These are phyloP conservation scores for Parnassius smintheus DNA, from an alignment of 2,888 invertebrate genomes.

Conservation along the genomic window DNA sequence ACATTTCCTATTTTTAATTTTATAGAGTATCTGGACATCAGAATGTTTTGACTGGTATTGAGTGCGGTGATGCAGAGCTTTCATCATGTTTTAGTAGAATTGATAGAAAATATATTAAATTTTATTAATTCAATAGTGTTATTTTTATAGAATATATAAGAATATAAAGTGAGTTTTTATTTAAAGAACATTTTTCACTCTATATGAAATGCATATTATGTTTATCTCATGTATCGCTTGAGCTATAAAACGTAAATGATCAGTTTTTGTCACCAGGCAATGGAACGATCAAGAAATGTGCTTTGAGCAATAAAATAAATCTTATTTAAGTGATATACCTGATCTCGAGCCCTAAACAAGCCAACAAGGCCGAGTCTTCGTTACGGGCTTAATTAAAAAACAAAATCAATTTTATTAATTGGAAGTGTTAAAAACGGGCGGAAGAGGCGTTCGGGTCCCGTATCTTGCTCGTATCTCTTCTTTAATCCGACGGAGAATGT, in stretches of 20 bases:
- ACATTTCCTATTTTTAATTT: slow-evolving; percentile 23
- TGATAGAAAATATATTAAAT: too few relatives aligned
- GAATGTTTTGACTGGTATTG: slow-evolving; percentile 6
- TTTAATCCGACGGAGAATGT: slow-evolving; percentile 80
- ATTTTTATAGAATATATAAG: too few relatives aligned
- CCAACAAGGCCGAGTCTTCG: slow-evolving; percentile 71
- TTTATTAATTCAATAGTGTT: too few relatives aligned
- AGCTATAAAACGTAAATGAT: slow-evolving; percentile 56
- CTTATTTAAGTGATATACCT: slow-evolving; percentile 72
- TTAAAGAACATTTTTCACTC: too few relatives aligned
- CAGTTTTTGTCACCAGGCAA: slow-evolving; percentile 49
- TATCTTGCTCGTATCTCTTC: slow-evolving; percentile 78
- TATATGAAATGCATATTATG: neutral
- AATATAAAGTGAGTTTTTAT: too few relatives aligned
- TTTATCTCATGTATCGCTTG: neutral
- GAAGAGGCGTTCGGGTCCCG: slow-evolving; percentile 68
- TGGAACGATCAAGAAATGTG: slow-evolving; percentile 60
- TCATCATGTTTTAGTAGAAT: neutral
- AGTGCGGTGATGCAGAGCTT: neutral
- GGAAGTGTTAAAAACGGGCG: slow-evolving; percentile 81
- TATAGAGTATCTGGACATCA: slow-evolving; percentile 17
- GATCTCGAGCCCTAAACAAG: slow-evolving; percentile 69
- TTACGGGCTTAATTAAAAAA: slow-evolving; percentile 79
- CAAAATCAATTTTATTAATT: slow-evolving; percentile 82
- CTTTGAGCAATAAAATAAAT: slow-evolving; percentile 79